Conservation (phyloP, 1,140 invertebrate species). For the Lepidotrigona ventralis region DNA sequence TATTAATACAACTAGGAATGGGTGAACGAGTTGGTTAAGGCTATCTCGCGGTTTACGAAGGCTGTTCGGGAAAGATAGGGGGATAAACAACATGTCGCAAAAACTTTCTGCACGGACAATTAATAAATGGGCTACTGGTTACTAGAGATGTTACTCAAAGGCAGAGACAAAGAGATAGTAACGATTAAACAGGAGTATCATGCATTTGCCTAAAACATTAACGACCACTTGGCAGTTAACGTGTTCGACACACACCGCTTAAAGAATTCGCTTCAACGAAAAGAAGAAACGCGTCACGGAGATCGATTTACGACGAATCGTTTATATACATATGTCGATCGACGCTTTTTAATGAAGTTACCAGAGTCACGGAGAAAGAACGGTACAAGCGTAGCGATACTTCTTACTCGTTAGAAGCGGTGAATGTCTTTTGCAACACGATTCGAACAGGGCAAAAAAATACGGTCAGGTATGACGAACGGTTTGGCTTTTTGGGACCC, state of each 20-base stretch:
- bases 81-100: conserved; percentile 42
- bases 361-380: background rate
- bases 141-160: conserved; percentile 63
- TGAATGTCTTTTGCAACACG: conserved; percentile 55
- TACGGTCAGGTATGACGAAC: conserved; percentile 52
- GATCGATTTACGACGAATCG: background rate
- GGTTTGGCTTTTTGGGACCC: conserved; percentile 52
- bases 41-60: conserved; percentile 31
- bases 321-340: background rate
- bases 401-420: conserved; percentile 40
- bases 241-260: conserved; percentile 52
- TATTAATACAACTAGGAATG: background rate
- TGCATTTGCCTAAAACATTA: conserved; percentile 54
- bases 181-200: conserved; percentile 57
- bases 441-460: conserved; percentile 33
- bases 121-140: conserved; percentile 61
- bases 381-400: background rate
- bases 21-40: conserved; percentile 1
- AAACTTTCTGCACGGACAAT: conserved; percentile 51
- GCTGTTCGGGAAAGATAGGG: conserved; percentile 10
- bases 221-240: conserved; percentile 57
- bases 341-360: background rate
- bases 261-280: background rate
- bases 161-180: conserved; percentile 64
- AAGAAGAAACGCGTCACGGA: background rate